Base-by-base conservation (phyloP, 1,140 invertebrate species). In the Homalodisca vitripennis region DNA sequence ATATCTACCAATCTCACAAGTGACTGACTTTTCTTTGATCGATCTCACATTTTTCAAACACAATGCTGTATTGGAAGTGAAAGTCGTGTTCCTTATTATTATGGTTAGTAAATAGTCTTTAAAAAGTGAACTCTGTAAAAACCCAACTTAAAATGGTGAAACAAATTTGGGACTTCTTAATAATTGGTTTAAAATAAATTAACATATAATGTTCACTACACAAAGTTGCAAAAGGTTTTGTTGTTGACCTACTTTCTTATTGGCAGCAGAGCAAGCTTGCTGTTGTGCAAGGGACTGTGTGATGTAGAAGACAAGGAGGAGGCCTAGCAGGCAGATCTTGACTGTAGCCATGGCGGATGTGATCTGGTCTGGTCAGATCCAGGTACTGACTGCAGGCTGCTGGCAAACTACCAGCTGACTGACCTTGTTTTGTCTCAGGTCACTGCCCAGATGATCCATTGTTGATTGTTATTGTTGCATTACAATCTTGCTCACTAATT, bases 201-300 rank as follows among this genome's bases (percentile, higher is more conserved):
- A 10, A 41, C 17, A 41, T 41, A 41, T 10, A 41, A 41, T 10
- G 17, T 17, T 41, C 6, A 41, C 34, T 41, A 41, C 6, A n/a
- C n/a, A n/a, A n/a, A n/a, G n/a, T n/a, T n/a, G n/a, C n/a, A n/a
- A n/a, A n/a, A n/a, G n/a, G n/a, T n/a, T n/a, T 41, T 17, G 17
- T 17, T 41, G 34, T 41, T 10, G 6, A 51, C 48, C 6, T 6
- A 60, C 55, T 26, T 60, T 60, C 29, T 60, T 60, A 24, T 60
- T 60, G 22, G 29, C 55, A 10, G 55, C 55, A 30, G 26, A 27
- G 55, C 55, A 60, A 30, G 55, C 29, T 27, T 41, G 34, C 17
- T 41, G 34, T 17, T 60, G 55, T 60, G 48, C 48, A 51, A 51
- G 17, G n/a, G 55, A 60, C n/a, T 60, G 22, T 22, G 55, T 26